Conservation (phyloP, 2,888 invertebrate species). For the Mythimna vitellina region DNA sequence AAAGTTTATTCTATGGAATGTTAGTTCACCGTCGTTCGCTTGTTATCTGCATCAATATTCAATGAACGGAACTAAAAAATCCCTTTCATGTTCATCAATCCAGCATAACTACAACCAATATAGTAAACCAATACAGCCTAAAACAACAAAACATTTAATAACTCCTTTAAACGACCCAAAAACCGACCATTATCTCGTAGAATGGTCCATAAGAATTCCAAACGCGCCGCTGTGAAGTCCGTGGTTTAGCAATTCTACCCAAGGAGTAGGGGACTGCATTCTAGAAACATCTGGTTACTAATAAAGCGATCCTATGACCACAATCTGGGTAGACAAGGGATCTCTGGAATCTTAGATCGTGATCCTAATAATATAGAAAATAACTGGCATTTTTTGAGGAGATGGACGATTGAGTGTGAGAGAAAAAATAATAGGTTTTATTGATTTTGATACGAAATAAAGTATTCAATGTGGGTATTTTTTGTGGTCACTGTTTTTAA, state of each 20-base stretch:
- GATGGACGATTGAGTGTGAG: neutral
- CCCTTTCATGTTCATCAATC: too few species aligned
- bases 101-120: neutral
- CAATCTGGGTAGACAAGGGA: constrained; percentile 51
- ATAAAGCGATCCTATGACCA: constrained; percentile 61
- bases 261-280: constrained; percentile 43
- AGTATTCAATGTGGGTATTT: neutral
- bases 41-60: neutral
- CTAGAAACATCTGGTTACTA: constrained; percentile 55
- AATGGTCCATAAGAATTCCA: constrained; percentile 53
- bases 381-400: constrained; percentile 54
- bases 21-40: too few species aligned
- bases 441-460: neutral
- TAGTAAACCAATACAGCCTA: neutral
- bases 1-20: too few species aligned
- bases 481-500: too few species aligned
- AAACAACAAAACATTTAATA: constrained; percentile 20
- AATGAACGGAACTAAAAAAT: neutral
- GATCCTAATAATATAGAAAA: constrained; percentile 56
- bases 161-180: constrained; percentile 11
- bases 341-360: constrained; percentile 51
- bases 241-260: constrained; percentile 51
- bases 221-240: constrained; percentile 12
- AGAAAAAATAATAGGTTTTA: neutral
- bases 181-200: constrained; percentile 16